phyloP scores from a whole-genome alignment of 2,113 vertebrate genomes.

The Hoplias malabaricus region DNA sequence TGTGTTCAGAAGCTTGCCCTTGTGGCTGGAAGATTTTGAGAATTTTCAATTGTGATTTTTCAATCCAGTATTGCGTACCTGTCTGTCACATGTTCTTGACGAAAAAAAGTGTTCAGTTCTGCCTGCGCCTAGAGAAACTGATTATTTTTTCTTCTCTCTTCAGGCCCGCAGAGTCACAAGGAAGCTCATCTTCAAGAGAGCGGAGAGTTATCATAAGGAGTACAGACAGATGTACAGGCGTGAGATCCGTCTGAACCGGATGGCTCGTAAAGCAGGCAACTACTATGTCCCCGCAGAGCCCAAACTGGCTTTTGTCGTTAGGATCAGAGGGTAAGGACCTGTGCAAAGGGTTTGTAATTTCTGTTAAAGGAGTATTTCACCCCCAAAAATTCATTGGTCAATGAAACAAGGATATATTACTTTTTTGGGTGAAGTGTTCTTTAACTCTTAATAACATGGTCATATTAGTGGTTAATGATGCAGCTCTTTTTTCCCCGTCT shows the following conservation, averaged over 20 bases:
- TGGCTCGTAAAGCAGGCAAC: conserved; percentile 92
- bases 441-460: conserved; percentile 55
- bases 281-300: conserved; percentile 95
- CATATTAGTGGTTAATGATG: conserved; percentile 76
- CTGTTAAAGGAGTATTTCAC: not conserved
- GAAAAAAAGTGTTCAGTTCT: too few species aligned
- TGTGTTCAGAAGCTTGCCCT: not conserved
- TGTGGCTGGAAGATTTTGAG: too few species aligned
- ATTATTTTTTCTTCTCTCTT: not conserved
- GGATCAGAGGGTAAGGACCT: conserved; percentile 89
- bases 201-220: conserved; percentile 91
- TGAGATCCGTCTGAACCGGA: conserved; percentile 86
- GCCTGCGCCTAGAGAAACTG: not conserved
- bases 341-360: not conserved
- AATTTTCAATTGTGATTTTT: too few species aligned
- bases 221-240: conserved; percentile 90
- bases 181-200: conserved; percentile 88
- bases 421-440: not conserved
- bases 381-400: not conserved
- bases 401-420: too few species aligned
- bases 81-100: too few species aligned
- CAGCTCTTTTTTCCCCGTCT: conserved; percentile 75
- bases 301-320: conserved; percentile 92
- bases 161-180: conserved; percentile 83
- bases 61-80: too few species aligned